Evolutionary conservation across 2,113 vertebrate species (phyloP).

Genomic region (Prunella himalayana): DNA sequence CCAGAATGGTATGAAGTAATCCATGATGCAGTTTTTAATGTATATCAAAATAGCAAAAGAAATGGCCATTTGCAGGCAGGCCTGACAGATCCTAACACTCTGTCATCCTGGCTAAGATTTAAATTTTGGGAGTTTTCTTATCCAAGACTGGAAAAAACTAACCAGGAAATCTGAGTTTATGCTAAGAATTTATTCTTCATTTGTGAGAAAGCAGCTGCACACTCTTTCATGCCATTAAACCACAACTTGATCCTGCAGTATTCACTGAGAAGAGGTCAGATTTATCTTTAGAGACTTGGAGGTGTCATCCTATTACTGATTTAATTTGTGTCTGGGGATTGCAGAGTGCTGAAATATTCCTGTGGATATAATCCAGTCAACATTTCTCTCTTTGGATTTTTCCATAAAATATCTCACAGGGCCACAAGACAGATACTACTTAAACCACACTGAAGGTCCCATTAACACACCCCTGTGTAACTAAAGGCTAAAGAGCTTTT

Average conservation of each 20-base stretch:
- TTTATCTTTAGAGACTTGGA: background rate
- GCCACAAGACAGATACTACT: background rate
- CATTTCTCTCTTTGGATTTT: background rate
- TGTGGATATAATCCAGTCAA: fast-evolving
- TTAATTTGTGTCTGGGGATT: background rate
- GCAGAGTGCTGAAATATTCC: background rate
- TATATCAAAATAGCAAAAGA: background rate
- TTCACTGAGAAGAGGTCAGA: background rate
- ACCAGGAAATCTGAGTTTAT: background rate
- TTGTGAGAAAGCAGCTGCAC: background rate
- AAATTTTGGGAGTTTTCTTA: background rate
- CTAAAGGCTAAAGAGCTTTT: background rate
- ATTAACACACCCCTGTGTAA: background rate
- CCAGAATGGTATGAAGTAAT: background rate
- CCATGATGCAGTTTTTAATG: background rate
- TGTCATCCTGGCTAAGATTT: background rate
- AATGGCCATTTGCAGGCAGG: background rate
- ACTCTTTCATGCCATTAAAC: background rate
- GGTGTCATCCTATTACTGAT: background rate
- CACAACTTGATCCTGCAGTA: background rate
- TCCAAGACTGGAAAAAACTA: background rate
- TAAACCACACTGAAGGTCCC: background rate
- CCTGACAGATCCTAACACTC: background rate
- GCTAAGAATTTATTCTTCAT: background rate
- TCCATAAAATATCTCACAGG: background rate